Percentiles rank a stretch among this genome's conserved stretches.
Evolutionary conservation across 2,888 invertebrate genomes (phyloP).

Genomic region (Nysson spinosus): DNA sequence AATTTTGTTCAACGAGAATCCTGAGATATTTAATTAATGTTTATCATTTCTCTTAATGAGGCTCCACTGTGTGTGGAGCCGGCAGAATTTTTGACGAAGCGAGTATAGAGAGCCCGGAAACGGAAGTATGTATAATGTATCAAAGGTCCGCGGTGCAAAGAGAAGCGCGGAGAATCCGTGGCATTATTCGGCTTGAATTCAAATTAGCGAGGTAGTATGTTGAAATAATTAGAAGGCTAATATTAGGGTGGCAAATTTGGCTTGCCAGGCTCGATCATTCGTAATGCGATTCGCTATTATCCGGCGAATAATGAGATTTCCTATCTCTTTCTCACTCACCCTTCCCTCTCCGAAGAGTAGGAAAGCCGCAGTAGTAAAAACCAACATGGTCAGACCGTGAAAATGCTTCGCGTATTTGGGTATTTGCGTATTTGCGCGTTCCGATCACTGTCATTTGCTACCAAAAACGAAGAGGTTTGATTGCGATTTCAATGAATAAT

Average conservation of each 20-base stretch:
- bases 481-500: too few species aligned
- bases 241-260: constrained; percentile 5
- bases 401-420: neutral
- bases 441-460: neutral
- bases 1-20: too few species aligned
- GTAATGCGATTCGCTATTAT: constrained; percentile 6
- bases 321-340: too few species aligned
- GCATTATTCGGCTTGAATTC: neutral
- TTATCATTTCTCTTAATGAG: too few species aligned
- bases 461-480: too few species aligned
- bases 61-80: too few species aligned
- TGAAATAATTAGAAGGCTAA: neutral
- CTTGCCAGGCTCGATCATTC: neutral
- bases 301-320: neutral
- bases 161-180: too few species aligned
- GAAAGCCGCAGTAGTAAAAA: constrained; percentile 9
- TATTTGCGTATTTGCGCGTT: constrained; percentile 7
- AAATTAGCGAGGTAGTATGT: neutral
- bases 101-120: too few species aligned
- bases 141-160: too few species aligned
- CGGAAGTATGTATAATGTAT: too few species aligned
- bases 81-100: too few species aligned
- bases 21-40: too few species aligned
- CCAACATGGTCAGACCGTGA: neutral
- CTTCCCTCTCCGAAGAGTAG: neutral